Evolutionary conservation across 2,888 invertebrate species (phyloP), one percentile per base, ranked within the genome.

Genomic region (Neoascia interrupta): DNA sequence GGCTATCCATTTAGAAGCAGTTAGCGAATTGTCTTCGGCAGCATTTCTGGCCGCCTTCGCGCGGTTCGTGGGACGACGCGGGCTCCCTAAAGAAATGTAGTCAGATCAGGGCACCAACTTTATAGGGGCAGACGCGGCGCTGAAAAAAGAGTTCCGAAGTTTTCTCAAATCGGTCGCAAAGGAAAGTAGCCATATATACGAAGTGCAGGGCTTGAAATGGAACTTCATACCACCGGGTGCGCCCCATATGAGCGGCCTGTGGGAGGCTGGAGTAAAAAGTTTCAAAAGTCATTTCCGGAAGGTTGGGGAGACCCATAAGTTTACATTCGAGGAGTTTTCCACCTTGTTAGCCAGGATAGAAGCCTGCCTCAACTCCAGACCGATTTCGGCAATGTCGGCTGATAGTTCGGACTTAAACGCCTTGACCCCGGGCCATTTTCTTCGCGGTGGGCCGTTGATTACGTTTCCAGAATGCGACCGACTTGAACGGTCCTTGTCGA

Each of bases 1-100:
- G 15, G 81, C 76, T 3, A 70, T 81, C 5, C 61, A 81, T 21
- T 15, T 81, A 1, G 73, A 81, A 43, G 56, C 49, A 10, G 64
- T 66, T 2, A 43, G 34, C 1, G 56, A 66, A 10, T 11, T 81
- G 2, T 63, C 76, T 0, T 79, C 70, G 3, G 34, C 70, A 11
- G 54, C 74, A 13, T 81, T 79, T 37, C 45, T 82, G 13, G 81
- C 73, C 4, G 81, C 81, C 0, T 80, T 82, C 23, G n/a, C n/a
- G n/a, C n/a, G n/a, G n/a, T n/a, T n/a, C n/a, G n/a, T n/a, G n/a
- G n/a, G n/a, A n/a, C n/a, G n/a, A n/a, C 54, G 80, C 15, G 81
- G 75, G 11, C 81, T 72, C 11, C 74, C 79, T 0, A 11, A 36
- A 1, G 34, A 72, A 8, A 3, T 80, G 0, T 64, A 74, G 37